Evolutionary conservation across 2,888 invertebrate species (phyloP), one percentile per base, ranked within the genome.

Genomic region (Nymphalis urticae): DNA sequence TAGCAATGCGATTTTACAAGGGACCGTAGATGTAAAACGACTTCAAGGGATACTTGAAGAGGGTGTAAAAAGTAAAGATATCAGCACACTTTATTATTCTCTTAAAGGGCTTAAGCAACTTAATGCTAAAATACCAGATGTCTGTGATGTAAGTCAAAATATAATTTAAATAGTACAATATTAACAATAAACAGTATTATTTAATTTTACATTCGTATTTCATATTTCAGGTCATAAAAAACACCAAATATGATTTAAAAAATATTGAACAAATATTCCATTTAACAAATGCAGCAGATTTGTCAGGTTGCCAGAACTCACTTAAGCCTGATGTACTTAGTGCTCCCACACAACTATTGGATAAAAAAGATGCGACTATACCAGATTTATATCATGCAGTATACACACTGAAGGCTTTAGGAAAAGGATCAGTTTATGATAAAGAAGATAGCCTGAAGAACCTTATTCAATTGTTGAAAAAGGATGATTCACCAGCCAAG

Each of bases 401-500:
- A 17, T 95, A 94, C 76, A 93, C 96, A 0, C 87, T 97, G 63
- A 95, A 94, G 75, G 94, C 95, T 47, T 82, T 97, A 0, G 96
- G 95, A 1, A 94, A 95, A 75, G 92, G 90, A 42, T 87, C 94
- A 5, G 82, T 95, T 54, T 89, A 94, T 69, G 95, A 95, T 77
- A 94, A 94, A 58, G 93, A 94, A 32, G 97, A 96, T 84, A 90
- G 96, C 27, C 92, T 95, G 1, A 96, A 96, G 83, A 94, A 95
- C 73, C 88, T 98, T 48, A 95, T 96, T 80, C 95, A 95, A 70
- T 91, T 95, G 72, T 87, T 98, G 72, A 98, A 97, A 84, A 96
- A 96, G 79, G 98, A 98, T 88, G 97, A 97, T 80, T 95, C 95
- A 71, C 92, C 96, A 24, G 91, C 93, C 56, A 95, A 95, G 95